Evolutionary conservation across 64 coral and sea anemone species (phyloP), one percentile per base, ranked within the genome.

Genomic region (Montipora sp.): DNA sequence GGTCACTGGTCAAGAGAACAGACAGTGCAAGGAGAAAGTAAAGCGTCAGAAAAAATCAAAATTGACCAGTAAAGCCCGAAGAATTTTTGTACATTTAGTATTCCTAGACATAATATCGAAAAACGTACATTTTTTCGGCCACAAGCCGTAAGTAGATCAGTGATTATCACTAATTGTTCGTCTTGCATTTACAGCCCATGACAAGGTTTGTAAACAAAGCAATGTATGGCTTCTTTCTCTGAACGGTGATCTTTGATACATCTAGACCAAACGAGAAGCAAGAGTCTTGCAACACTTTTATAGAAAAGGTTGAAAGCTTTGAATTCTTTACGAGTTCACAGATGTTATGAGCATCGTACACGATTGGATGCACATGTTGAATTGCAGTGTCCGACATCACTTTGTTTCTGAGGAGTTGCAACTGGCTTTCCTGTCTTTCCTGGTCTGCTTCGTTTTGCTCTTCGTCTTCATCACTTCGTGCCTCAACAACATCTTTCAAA

Each of bases 231-330:
- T 83, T 83, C 59, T 91, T 91, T 2, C 79, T 7, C 27, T 36
- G 0, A 36, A 93, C 76, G 43, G 45, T 67, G 73, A 87, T 74
- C 57, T 71, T 36, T 14, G 83, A 93, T 87, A 50, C 80, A 48
- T 93, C 83, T 58, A 93, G 81, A 18, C 76, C 91, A 59, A 87
- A 87, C n/a, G 91, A 14, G 80, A 71, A n/a, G 73, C 83, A 93
- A 9, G 87, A 75, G 36, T 48, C 48, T 45, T 47, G 75, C 27
- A 93, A 87, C 83, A 87, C 73, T 47, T 71, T 60, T 18, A 92
- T 51, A 48, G 90, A 87, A 77, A 92, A 65, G 68, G 73, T 78
- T 18, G 21, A 66, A 7, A 92, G 68, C 75, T 87, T 92, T 81
- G 81, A 48, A 51, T 58, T 78, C 47, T 11, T 11, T 11, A 48